Base-by-base conservation (phyloP, 2,888 invertebrate species). In the Phrixothrix hirtus region DNA sequence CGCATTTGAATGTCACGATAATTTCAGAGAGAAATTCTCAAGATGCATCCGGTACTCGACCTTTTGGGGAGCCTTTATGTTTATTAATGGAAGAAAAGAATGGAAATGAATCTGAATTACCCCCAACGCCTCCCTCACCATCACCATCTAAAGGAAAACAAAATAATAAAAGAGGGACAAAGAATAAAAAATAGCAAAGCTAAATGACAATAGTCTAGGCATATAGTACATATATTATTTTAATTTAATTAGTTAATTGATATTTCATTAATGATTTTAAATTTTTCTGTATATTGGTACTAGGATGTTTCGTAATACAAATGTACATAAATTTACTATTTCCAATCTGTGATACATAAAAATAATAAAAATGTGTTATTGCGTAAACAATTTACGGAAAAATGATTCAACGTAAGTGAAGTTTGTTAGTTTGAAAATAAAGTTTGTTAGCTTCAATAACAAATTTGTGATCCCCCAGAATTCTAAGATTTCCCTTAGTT, bases 51-150 rank as follows among this genome's bases (percentile, higher is more conserved):
- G 74, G 74, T 55, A 75, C 72, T 35, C 70, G 75, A 60, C 75
- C 75, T 21, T 75, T 75, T 57, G 90, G 90, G 71, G 89, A 90
- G 75, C 90, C 91, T 55, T 79, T 91, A 75, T 86, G 88, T 81
- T 72, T 69, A 57, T 69, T 69, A 67, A 69, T 68, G 65, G 63
- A 64, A 58, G 71, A 69, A 68, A 74, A 74, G 69, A 78, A 77
- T 71, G 76, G 77, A 59, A 67, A 69, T 63, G 69, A 66, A 41
- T 55, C 56, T 58, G 60, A 63, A 45, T 46, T 53, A 27, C 68
- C 69, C 53, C 68, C 64, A 31, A 67, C 67, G 43, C 66, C 68
- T 32, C 65, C 68, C 49, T 66, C 71, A 55, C 69, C 73, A 29
- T 73, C 74, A 47, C 71, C 73, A 31, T 68, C 73, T 16, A 73